phyloP scores from a whole-genome alignment of 1,140 invertebrate genomes.

The Diorhabda elongata region DNA sequence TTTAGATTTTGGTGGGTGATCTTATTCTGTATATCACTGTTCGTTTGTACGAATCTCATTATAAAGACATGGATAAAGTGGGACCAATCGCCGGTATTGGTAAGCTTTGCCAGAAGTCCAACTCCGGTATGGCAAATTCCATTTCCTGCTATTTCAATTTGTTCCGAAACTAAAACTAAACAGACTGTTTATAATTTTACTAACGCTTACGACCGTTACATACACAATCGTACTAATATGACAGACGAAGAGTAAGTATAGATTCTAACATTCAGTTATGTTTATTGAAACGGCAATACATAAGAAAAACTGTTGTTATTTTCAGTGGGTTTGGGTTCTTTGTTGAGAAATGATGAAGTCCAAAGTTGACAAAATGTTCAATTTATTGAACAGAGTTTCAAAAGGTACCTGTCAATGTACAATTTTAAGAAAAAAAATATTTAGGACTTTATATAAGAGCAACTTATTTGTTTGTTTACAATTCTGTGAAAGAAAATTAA shows the following conservation, averaged over 20 bases:
- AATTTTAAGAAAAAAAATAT: no score
- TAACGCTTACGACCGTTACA: slow-evolving; percentile 33
- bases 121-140: slow-evolving; percentile 56
- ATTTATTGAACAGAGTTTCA: no score
- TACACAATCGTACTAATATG: slow-evolving; percentile 39
- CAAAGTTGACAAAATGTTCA: no score
- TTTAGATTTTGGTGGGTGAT: slow-evolving; percentile 53
- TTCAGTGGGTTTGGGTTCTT: no score
- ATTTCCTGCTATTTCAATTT: slow-evolving; percentile 57
- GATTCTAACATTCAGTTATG: background rate
- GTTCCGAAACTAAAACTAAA: slow-evolving; percentile 50
- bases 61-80: slow-evolving; percentile 54
- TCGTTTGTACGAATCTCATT: slow-evolving; percentile 50
- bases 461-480: no score
- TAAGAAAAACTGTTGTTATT: no score
- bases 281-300: no score
- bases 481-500: no score
- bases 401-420: no score
- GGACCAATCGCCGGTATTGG: slow-evolving; percentile 55
- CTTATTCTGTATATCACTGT: slow-evolving; percentile 50
- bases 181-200: slow-evolving; percentile 47
- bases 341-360: no score
- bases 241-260: slow-evolving; percentile 53
- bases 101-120: slow-evolving; percentile 54
- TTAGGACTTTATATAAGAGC: no score